These are phyloP conservation scores for Brienomyrus brachyistius DNA, from an alignment of 2,113 vertebrate species.

Conservation along the genomic window DNA sequence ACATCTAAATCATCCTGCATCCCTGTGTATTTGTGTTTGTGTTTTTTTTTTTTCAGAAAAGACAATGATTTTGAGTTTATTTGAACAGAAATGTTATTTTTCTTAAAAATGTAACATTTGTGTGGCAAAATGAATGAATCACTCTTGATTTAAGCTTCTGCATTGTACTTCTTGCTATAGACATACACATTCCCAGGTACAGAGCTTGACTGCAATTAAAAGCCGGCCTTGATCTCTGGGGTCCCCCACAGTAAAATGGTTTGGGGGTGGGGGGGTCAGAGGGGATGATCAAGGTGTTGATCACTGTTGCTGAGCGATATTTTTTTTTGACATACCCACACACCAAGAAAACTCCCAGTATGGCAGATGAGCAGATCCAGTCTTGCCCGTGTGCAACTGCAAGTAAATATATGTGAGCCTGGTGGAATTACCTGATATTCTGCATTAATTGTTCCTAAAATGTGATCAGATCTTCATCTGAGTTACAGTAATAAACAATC, in stretches of 20 bases:
- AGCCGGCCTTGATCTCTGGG: too few relatives aligned
- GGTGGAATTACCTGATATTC: background rate
- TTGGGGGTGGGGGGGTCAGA: background rate
- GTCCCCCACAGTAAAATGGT: too few relatives aligned
- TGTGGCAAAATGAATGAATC: background rate
- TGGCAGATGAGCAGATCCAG: background rate
- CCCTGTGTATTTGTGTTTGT: background rate
- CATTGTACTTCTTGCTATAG: background rate
- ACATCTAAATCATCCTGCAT: background rate
- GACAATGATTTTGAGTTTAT: background rate
- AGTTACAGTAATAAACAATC: background rate
- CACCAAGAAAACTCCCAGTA: background rate
- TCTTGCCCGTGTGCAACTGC: background rate
- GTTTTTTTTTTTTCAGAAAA: background rate
- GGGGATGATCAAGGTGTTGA: background rate
- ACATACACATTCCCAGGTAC: background rate
- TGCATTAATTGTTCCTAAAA: background rate
- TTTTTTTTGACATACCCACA: background rate
- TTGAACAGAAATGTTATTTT: background rate
- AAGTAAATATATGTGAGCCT: background rate
- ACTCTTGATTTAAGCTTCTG: background rate
- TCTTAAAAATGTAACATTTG: background rate
- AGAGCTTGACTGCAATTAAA: background rate
- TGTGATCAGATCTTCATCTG: background rate
- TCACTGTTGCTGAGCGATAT: background rate